Evolutionary conservation across 2,113 vertebrate species (phyloP), one percentile per base, ranked within the genome.

Genomic region (Cygnus atratus): DNA sequence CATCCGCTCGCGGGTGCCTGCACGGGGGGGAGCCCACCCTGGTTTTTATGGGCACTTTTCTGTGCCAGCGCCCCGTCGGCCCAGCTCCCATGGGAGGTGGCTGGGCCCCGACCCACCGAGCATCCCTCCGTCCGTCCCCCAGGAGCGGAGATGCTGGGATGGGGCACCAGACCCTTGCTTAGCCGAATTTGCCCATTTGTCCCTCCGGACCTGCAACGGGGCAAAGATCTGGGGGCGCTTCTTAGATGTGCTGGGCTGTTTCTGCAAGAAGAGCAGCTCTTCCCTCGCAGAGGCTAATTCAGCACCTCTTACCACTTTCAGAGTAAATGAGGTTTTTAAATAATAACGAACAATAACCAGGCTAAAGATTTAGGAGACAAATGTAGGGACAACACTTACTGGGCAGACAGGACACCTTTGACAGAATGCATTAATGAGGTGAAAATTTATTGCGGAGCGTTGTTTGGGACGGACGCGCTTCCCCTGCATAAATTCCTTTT

Each of bases 1-100:
- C 39, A 9, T 6, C 16, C 0, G 0, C 48, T 66, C 50, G 4
- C 0, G 1, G 35, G 31, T 31, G 35, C 1, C 1, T 78, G 58
- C 19, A 25, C 43, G 11, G n/a, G 15, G n/a, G 33, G 50, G 50
- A 84, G 62, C 37, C 31, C 67, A 24, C 43, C 58, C 50, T 44
- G 44, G 87, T 50, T 37, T 25, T 57, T 31, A 37, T 3, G 5
- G 37, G 52, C 52, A 29, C 52, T 55, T 26, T 8, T 9, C 26
- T 28, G 26, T 55, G 52, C 62, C 62, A 13, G 16, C 20, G 37
- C 62, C 62, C 29, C 11, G 11, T 29, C 11, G 10, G 26, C 28
- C 26, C 3, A 16, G 26, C 17, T 35, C 39, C 8, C 5, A 17
- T 18, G 37, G 10, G 26, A 63, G 4, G 26, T 8, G 8, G 26